Conservation (phyloP, 2,888 invertebrate species). For the Cetonia aurata region DNA sequence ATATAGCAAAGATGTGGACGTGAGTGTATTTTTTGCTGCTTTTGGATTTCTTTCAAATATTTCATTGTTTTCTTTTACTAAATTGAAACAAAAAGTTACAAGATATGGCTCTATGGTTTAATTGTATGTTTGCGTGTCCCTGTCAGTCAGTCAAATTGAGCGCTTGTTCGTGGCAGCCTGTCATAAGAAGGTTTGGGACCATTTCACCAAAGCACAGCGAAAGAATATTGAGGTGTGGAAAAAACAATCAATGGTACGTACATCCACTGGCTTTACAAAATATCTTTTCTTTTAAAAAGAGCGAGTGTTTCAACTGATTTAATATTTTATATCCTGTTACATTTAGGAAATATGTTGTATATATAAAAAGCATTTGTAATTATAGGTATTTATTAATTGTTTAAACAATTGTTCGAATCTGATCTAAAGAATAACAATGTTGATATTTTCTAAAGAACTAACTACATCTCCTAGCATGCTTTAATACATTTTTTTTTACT, state of each 20-base stretch:
- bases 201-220: conserved; percentile 98
- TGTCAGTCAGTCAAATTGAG: conserved; percentile 98
- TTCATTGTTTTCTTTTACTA: conserved; percentile 20
- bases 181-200: conserved; percentile 99
- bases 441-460: too few species aligned
- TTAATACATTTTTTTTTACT: too few species aligned
- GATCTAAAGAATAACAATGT: not conserved
- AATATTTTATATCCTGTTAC: conserved; percentile 8
- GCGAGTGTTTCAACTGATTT: conserved; percentile 9
- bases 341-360: too few species aligned
- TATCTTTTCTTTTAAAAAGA: conserved; percentile 18
- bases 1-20: conserved; percentile 14
- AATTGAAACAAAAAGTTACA: conserved; percentile 15
- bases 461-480: too few species aligned
- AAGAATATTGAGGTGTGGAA: conserved; percentile 99
- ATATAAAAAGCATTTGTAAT: too few species aligned
- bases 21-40: conserved; percentile 33
- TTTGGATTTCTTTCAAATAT: conserved; percentile 26
- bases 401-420: too few species aligned
- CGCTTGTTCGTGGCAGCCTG: conserved; percentile 95
- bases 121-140: conserved; percentile 66
- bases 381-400: too few species aligned
- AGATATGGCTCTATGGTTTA: conserved; percentile 53
- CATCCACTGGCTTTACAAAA: conserved; percentile 56
- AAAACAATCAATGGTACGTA: conserved; percentile 93